These are phyloP conservation scores for Pterocles orientalis DNA, from an alignment of 2,113 vertebrate species.

Conservation along the genomic window DNA sequence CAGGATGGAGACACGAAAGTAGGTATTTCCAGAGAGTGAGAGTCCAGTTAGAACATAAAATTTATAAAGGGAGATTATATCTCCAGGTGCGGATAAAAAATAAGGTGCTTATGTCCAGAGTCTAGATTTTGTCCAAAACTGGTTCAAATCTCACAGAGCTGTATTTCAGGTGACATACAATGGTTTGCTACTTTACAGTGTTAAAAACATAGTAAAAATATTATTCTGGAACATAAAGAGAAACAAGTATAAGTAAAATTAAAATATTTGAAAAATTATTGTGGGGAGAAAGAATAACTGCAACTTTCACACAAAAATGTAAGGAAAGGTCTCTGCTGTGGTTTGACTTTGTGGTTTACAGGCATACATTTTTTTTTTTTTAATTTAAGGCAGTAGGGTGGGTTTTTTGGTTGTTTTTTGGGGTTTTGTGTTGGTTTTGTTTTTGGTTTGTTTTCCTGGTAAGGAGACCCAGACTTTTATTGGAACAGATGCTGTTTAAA, in stretches of 20 bases:
- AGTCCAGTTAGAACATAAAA: background rate
- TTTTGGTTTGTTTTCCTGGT: fast-evolving
- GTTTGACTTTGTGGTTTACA: background rate
- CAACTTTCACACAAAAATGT: background rate
- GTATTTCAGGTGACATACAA: background rate
- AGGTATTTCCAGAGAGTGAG: background rate
- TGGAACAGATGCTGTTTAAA: background rate
- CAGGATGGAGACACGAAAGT: background rate
- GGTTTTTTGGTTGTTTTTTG: fast-evolving
- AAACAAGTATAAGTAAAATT: background rate
- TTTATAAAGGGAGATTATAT: background rate
- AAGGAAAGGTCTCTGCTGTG: background rate
- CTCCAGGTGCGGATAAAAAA: background rate
- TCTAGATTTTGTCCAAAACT: background rate
- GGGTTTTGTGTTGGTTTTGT: background rate
- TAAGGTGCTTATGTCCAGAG: background rate
- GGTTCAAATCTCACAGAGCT: background rate
- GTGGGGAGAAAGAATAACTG: background rate
- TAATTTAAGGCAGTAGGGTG: background rate
- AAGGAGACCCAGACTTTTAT: background rate
- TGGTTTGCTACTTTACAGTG: background rate
- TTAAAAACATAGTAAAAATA: background rate
- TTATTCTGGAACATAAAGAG: background rate
- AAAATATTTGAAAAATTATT: background rate
- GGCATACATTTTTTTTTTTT: background rate